phyloP scores from a whole-genome alignment of 2,888 invertebrate species.

The Norana najaformis region DNA sequence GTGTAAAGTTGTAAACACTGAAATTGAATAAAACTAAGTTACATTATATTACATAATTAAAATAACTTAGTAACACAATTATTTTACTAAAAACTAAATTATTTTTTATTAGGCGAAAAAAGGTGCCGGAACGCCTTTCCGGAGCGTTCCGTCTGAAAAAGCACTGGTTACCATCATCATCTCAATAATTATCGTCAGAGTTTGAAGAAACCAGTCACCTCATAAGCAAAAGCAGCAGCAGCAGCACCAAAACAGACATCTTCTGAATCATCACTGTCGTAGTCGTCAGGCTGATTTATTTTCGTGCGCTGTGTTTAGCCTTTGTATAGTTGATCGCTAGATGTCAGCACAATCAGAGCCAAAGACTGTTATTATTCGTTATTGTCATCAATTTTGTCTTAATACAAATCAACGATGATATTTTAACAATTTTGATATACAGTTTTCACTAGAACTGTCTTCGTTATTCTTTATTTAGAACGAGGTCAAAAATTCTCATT shows the following conservation, averaged over 20 bases:
- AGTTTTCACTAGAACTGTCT: no score
- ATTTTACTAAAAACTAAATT: no score
- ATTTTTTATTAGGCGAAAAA: no score
- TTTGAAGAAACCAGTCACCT: neutral
- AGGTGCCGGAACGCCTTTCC: no score
- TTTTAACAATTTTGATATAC: neutral
- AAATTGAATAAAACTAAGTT: no score
- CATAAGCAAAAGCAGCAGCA: no score
- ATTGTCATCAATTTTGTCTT: neutral
- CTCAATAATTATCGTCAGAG: slow-evolving; percentile 23
- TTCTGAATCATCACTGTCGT: neutral
- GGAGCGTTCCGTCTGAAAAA: no score
- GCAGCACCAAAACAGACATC: neutral
- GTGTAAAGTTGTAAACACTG: no score
- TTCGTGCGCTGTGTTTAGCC: neutral
- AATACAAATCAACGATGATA: neutral
- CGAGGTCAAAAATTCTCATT: no score
- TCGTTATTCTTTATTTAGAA: no score
- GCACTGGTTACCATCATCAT: slow-evolving; percentile 27
- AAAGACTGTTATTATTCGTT: neutral
- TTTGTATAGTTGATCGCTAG: neutral
- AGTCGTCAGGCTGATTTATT: neutral
- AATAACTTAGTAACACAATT: no score
- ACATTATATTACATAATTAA: no score
- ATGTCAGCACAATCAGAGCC: neutral